These are phyloP conservation scores for Zoanthus solanderi DNA, from an alignment of 92 coral and sea anemone species.

Conservation along the genomic window DNA sequence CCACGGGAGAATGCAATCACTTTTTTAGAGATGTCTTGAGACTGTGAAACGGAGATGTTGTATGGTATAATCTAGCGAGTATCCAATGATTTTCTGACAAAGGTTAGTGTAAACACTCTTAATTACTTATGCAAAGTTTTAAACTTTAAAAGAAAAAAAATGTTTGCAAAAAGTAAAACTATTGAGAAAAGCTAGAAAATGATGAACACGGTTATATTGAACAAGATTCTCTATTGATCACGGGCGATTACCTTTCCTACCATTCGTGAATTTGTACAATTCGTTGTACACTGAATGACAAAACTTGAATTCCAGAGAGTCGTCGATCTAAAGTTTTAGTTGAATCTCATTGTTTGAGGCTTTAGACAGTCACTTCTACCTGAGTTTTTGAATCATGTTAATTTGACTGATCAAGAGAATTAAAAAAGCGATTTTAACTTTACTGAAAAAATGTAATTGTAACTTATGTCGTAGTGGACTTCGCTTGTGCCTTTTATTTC, in stretches of 20 bases:
- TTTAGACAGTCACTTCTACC: background rate
- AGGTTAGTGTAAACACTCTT: background rate
- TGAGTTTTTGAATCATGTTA: too few species aligned
- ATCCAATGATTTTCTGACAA: background rate
- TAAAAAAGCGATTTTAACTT: too few species aligned
- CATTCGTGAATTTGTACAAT: background rate
- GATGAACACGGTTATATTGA: background rate
- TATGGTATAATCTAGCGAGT: background rate
- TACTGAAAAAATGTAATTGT: too few species aligned
- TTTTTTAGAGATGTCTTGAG: slow-evolving; percentile 1
- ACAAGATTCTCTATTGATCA: background rate
- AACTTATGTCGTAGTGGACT: too few species aligned
- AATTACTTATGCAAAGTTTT: background rate
- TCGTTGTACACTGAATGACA: background rate
- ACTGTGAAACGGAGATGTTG: background rate
- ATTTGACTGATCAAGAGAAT: too few species aligned
- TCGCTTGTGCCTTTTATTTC: too few species aligned
- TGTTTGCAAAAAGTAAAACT: background rate
- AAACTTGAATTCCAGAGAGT: background rate
- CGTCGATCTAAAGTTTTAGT: background rate
- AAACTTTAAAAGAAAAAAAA: background rate
- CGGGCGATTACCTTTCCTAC: slow-evolving; percentile 17
- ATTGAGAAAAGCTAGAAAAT: background rate
- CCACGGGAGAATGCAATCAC: background rate
- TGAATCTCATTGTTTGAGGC: background rate